Evolutionary conservation across 2,888 invertebrate genomes (phyloP).

Genomic region (Panopea generosa): DNA sequence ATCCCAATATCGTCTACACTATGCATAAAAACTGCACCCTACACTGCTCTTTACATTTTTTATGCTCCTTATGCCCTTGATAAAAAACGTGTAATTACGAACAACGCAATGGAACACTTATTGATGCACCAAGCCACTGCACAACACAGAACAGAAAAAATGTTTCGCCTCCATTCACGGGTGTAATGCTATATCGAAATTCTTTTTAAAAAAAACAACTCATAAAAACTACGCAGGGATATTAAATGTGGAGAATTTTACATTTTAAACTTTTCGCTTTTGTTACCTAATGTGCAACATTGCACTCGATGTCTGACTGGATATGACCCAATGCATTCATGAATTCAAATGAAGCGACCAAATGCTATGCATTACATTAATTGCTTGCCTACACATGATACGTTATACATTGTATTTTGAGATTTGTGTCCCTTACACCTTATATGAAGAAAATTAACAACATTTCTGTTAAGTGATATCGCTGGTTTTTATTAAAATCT

Average conservation of each 20-base stretch:
- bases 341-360: slow-evolving; percentile 32
- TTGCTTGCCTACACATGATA: not conserved
- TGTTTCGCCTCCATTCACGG: no score
- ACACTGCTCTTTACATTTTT: not conserved
- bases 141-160: no score
- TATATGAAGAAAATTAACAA: no score
- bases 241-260: not conserved
- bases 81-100: not conserved
- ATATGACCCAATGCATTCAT: slow-evolving; percentile 35
- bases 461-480: no score
- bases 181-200: not conserved
- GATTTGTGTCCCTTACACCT: slow-evolving; percentile 25
- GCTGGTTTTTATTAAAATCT: no score
- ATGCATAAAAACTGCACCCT: slow-evolving; percentile 4
- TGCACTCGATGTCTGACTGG: slow-evolving; percentile 27
- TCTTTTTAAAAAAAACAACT: slow-evolving; percentile 17
- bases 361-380: slow-evolving; percentile 17
- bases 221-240: slow-evolving; percentile 1
- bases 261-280: not conserved
- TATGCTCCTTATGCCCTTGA: slow-evolving; percentile 5
- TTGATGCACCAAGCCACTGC: no score
- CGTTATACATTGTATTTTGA: not conserved
- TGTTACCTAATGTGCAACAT: slow-evolving; percentile 28
- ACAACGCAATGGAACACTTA: no score
- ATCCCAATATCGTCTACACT: not conserved